phyloP scores from a whole-genome alignment of 2,888 invertebrate species.

The Lydus trimaculatus region DNA sequence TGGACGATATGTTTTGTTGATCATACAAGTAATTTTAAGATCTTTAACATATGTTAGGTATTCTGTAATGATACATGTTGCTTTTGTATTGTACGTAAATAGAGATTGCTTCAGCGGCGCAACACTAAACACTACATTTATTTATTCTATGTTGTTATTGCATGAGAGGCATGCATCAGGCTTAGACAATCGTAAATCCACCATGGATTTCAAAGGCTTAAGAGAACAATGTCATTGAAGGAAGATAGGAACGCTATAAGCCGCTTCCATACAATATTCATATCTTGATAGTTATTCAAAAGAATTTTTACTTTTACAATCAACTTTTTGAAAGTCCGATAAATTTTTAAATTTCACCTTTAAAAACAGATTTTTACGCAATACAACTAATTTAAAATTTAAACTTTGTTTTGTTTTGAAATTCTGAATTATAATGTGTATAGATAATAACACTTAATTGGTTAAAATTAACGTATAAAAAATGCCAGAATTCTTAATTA shows the following conservation, averaged over 20 bases:
- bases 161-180: slow-evolving; percentile 1
- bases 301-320: slow-evolving; percentile 6
- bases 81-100: background rate
- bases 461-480: background rate
- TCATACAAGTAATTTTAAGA: background rate
- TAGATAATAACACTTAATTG: background rate
- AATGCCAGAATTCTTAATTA: background rate
- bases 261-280: slow-evolving; percentile 9
- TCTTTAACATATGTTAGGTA: background rate
- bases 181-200: slow-evolving; percentile 2
- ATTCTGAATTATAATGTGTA: background rate
- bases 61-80: background rate
- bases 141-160: slow-evolving; percentile 8
- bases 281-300: slow-evolving; percentile 18
- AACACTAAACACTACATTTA: slow-evolving; percentile 11
- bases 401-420: background rate
- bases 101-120: background rate
- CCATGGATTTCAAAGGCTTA: slow-evolving; percentile 8
- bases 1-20: background rate
- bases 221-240: background rate
- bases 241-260: slow-evolving; percentile 1
- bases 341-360: background rate
- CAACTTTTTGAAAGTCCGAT: no score
- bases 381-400: background rate
- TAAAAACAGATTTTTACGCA: background rate